Evolutionary conservation across 2,113 vertebrate genomes (phyloP).

Genomic region (Chamaetylas fuelleborni): DNA sequence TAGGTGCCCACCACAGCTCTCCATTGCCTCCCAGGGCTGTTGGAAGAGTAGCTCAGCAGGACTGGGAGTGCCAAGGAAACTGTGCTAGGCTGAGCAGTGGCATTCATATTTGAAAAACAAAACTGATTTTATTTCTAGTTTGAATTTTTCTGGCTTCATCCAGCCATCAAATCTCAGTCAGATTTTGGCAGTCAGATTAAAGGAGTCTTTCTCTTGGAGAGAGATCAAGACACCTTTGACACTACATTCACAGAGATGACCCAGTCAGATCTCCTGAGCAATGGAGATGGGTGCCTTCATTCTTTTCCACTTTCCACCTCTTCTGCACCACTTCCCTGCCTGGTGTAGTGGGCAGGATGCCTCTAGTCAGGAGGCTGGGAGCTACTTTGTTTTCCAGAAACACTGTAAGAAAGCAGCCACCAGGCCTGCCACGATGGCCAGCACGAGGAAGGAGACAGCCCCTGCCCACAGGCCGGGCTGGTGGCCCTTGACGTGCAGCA

Average conservation of each 20-base stretch:
- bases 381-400: constrained; percentile 45
- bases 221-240: not conserved
- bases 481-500: constrained; percentile 61
- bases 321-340: not conserved
- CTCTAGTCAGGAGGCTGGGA: not conserved
- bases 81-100: not conserved
- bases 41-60: not conserved
- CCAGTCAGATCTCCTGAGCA: not conserved
- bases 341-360: not conserved
- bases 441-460: constrained; percentile 70
- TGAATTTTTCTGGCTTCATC: not conserved
- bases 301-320: not conserved
- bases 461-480: constrained; percentile 73
- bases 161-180: not conserved
- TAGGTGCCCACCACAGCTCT: not conserved
- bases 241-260: not conserved
- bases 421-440: constrained; percentile 10
- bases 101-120: not conserved
- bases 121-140: constrained; percentile 18
- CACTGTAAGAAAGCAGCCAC: not conserved
- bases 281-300: not conserved
- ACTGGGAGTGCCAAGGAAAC: not conserved
- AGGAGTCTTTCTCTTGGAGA: not conserved
- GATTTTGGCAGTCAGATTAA: not conserved
- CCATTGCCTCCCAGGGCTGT: not conserved